These are phyloP conservation scores for Cyanoliseus patagonus DNA, from an alignment of 2,113 vertebrate species.

Conservation along the genomic window DNA sequence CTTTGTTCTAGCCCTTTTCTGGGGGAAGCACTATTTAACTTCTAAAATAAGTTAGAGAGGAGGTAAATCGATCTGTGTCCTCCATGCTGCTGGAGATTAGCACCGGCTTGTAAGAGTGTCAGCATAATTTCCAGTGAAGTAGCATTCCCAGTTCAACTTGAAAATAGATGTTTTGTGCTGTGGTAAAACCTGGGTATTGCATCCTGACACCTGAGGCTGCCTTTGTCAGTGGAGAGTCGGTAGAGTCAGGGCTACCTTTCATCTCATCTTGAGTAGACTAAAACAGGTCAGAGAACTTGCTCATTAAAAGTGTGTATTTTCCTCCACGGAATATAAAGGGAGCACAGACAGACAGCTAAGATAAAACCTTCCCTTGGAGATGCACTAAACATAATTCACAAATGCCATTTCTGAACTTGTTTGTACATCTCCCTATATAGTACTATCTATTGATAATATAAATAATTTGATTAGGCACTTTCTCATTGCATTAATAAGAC, in stretches of 20 bases:
- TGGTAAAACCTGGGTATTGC: neutral
- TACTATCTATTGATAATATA: neutral
- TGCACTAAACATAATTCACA: rapidly evolving
- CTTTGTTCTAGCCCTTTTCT: neutral
- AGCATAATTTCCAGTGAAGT: neutral
- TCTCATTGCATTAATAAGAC: neutral
- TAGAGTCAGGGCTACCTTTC: neutral
- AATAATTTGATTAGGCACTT: neutral
- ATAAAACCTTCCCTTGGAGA: neutral
- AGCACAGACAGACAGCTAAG: neutral
- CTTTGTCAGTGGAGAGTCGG: neutral
- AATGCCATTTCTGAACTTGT: neutral
- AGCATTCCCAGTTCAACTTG: neutral
- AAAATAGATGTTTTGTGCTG: neutral
- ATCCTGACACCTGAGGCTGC: neutral
- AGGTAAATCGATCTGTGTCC: neutral
- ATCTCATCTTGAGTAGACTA: neutral
- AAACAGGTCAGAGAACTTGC: neutral
- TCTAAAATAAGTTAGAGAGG: neutral
- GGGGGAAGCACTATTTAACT: neutral
- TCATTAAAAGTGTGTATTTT: neutral
- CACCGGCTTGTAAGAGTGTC: neutral
- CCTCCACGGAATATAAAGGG: neutral
- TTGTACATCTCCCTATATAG: neutral
- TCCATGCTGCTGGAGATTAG: neutral